Conservation (phyloP, 2,888 invertebrate genomes). For the Andrena camellia region DNA sequence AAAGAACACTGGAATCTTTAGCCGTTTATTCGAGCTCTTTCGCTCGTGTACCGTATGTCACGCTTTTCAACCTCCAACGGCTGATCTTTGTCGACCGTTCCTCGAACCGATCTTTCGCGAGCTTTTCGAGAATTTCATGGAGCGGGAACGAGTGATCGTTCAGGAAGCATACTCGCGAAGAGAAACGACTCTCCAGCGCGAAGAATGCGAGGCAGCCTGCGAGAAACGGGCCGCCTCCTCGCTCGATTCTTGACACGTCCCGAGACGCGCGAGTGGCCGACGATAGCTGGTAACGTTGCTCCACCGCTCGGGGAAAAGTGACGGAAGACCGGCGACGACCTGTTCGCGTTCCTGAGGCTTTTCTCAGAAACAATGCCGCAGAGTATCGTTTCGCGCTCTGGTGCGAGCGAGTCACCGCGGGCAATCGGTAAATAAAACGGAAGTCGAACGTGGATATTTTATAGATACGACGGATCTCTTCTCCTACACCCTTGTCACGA, state of each 20-base stretch:
- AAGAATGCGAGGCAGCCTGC: slow-evolving; percentile 44
- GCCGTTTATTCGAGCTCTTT: slow-evolving; percentile 50
- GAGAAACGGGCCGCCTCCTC: slow-evolving; percentile 5
- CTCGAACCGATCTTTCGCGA: slow-evolving; percentile 31
- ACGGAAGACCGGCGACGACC: slow-evolving; percentile 17
- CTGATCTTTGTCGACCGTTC: slow-evolving; percentile 45
- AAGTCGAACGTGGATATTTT: slow-evolving; percentile 33
- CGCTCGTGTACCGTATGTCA: slow-evolving; percentile 56
- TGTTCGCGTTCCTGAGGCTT: slow-evolving; percentile 54
- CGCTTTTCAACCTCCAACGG: slow-evolving; percentile 50
- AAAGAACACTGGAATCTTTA: slow-evolving; percentile 37
- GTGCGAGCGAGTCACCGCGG: slow-evolving; percentile 29
- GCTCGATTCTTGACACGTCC: slow-evolving; percentile 52
- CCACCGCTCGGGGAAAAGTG: slow-evolving; percentile 41
- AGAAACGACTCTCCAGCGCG: slow-evolving; percentile 30
- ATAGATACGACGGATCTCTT: neutral
- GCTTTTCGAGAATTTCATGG: slow-evolving; percentile 58
- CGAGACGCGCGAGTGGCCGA: slow-evolving; percentile 9
- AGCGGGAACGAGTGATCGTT: slow-evolving; percentile 44
- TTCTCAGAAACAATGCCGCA: slow-evolving; percentile 52
- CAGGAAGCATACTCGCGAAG: slow-evolving; percentile 9
- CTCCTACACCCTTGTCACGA: slow-evolving; percentile 15
- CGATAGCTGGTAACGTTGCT: slow-evolving; percentile 22
- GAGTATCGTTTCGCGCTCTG: slow-evolving; percentile 43
- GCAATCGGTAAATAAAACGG: slow-evolving; percentile 37